Base-by-base conservation (phyloP, 1,140 invertebrate species). In the silkworm (Bombyx mori) region DNA sequence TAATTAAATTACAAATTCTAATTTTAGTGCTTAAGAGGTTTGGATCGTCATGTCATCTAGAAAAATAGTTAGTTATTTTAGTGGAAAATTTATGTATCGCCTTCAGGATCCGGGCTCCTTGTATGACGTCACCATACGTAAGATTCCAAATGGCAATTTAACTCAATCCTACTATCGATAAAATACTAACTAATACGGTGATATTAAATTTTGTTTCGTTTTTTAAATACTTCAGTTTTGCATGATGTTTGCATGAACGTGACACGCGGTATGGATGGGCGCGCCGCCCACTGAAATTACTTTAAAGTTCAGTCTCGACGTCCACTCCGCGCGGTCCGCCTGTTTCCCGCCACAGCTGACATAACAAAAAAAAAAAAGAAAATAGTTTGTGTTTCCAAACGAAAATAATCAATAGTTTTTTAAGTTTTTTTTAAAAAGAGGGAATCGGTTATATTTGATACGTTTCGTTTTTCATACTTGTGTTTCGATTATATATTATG, bases 281-380 rank as follows among this genome's bases (percentile, higher is more conserved):
- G 59, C 63, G 64, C 81, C 81, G 81, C 81, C 81, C 77, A 79
- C 75, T 78, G 78, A 80, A 77, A 77, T 69, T 73, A 56, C 77
- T 35, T 35, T 35, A 35, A 35, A 35, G 26, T 35, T 35, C 26
- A 87, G 84, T 88, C 85, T 86, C 79, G 79, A 65, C 79, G 86
- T 88, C 85, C 76, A 77, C 87, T 88, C 87, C 87, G 87, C 78
- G 86, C 87, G 86, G 86, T 88, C 79, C 76, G 80, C 87, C 84
- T 71, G 87, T 80, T 82, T 80, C 73, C 78, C 72, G 71, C 72
- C 52, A 57, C 77, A 71, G 71, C 72, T 47, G 58, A 67, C 63
- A 66, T 75, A 73, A 54, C 12, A 44, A 18, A 54, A 43, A 44
- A 43, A 43, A 42, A 54, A 48, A 63, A 66, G 50, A 62, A 60